A percentile compares a stretch with the other conserved stretches of the same genome.
These are phyloP conservation scores for Clupea harengus DNA, from an alignment of 2,113 vertebrate species.

Conservation along the genomic window DNA sequence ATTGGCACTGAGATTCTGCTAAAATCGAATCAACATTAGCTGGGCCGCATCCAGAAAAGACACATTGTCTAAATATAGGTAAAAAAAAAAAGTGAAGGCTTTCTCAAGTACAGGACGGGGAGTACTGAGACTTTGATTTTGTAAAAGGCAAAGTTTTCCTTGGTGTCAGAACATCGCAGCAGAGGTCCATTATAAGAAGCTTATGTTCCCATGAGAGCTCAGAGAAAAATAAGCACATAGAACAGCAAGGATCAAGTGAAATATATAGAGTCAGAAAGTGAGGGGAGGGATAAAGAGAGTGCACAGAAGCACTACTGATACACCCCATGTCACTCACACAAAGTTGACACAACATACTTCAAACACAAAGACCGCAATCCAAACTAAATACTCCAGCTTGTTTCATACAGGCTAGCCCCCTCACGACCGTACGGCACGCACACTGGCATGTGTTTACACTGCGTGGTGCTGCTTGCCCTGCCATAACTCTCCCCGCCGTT, in stretches of 20 bases:
- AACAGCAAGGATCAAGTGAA: constrained; percentile 36
- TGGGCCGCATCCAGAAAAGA: constrained; percentile 31
- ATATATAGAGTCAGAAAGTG: constrained; percentile 20
- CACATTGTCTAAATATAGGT: constrained; percentile 32
- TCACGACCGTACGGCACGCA: background rate
- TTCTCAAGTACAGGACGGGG: background rate
- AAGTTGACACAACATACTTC: background rate
- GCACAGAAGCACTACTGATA: background rate
- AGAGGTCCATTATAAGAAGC: background rate
- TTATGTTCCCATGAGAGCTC: constrained; percentile 12
- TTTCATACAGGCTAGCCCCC: background rate
- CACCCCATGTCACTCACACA: background rate
- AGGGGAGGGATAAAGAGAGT: background rate
- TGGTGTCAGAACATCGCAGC: constrained; percentile 22
- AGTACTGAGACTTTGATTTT: background rate
- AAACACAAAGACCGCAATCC: background rate
- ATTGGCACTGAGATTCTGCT: constrained; percentile 32
- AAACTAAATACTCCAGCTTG: background rate
- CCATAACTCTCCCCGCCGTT: background rate
- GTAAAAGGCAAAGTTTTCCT: background rate
- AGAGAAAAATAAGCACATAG: constrained; percentile 38
- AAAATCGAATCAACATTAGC: constrained; percentile 45
- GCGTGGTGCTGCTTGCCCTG: background rate
- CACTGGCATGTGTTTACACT: constrained; percentile 19
- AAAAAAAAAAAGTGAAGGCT: background rate